Evolutionary conservation across 2,797 vertebrate genomes (phyloP), one percentile per base, ranked within the genome.

Genomic region (Cossypha heuglini): DNA sequence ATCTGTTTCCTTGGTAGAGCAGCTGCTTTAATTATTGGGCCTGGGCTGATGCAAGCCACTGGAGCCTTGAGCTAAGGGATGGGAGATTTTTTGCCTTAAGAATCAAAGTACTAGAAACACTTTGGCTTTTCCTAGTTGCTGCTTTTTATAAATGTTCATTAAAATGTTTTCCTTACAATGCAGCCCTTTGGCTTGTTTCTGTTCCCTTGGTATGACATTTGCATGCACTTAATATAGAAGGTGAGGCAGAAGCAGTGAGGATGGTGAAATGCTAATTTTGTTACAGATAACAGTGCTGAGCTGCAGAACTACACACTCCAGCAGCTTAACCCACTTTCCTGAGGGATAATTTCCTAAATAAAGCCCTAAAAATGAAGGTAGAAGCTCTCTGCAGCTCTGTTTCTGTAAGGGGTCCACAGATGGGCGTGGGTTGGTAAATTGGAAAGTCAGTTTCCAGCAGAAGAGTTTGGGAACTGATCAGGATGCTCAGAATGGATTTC

Each of bases 161-260:
- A 83, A 84, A 91, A 69, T 72, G 76, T 81, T 90, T 93, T 96
- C 58, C 82, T 72, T 88, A 6, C 57, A 28, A 4, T 80, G 40
- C 37, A 89, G 66, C 58, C 72, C 91, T 80, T 93, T 40, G 91
- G 91, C 85, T 88, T 78, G n/a, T 78, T 95, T 86, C 92, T 93
- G 49, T 35, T 97, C 87, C 85, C 82, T 78, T 81, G 85, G 61
- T 72, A 29, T 67, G 68, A 43, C 28, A 80, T 91, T 89, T 93
- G 61, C 74, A 68, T 88, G 49, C 21, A 29, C 57, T 92, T 82
- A 63, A 68, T 59, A 57, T 55, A 71, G 83, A 46, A 94, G 29
- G 51, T 54, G 62, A 92, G 49, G 69, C 58, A 69, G 71, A 71
- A 69, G 55, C 49, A 74, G 40, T 86, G 45, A 24, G 40, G 40